Evolutionary conservation across 2,113 vertebrate species (phyloP), one percentile per base, ranked within the genome.

Genomic region (Jaculus jaculus): DNA sequence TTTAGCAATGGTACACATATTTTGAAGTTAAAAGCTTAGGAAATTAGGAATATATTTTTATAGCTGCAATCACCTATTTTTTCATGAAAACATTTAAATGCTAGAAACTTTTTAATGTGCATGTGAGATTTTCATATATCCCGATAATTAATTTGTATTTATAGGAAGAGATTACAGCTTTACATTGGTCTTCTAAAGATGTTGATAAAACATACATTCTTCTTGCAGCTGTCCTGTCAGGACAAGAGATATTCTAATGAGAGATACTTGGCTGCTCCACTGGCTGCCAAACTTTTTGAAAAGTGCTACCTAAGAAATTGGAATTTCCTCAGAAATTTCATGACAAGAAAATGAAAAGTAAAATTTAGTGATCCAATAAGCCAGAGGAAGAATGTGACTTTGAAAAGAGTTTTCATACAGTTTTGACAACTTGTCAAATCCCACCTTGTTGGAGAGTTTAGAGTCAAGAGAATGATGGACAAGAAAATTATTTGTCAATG

Each of bases 111-210:
- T 87, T 93, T 61, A 1, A 73, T 89, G 20, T 61, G 11, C 7
- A 13, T 77, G 12, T 92, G 30, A 90, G 54, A 1, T 82, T 92
- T 90, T 39, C 23, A n/a, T 8, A 72, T 34, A 82, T 91, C 23
- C 26, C 89, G 61, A 71, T 87, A 90, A 68, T 8, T 61, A 78
- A 63, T 24, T 79, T 86, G 34, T 18, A 90, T 73, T 84, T 78
- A 81, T 69, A 65, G 84, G 72, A 30, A 85, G n/a, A 95, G 20
- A 17, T 51, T 88, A 65, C 3, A 77, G 4, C 3, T 80, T 95
- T 74, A 61, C 63, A 1, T 78, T 61, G 83, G 42, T 77, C 37
- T 61, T 68, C 23, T 61, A 75, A 75, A 47, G 4, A 68, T 91
- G 78, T 69, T 85, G 86, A 42, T 66, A 23, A n/a, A 87, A 79